phyloP scores from a whole-genome alignment of 2,797 vertebrate species.

The Carcharodon carcharias region DNA sequence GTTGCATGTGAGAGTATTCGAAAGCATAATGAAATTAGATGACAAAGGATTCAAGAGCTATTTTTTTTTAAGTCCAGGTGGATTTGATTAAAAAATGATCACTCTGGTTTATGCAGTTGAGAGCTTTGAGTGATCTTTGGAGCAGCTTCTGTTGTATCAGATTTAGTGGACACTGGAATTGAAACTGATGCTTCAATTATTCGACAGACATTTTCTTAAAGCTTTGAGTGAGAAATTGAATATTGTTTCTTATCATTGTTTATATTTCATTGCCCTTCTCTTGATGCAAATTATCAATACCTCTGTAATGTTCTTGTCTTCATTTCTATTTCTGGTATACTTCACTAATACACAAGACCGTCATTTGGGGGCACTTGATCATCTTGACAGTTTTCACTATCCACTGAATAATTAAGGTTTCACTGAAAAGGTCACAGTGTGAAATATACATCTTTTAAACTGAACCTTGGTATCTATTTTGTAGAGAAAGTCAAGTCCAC shows the following conservation, averaged over 20 bases:
- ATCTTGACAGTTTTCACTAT: background rate
- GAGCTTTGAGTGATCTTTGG: background rate
- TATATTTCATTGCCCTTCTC: background rate
- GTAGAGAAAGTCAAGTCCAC: slow-evolving; percentile 84
- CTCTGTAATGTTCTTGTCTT: background rate
- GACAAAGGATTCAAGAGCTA: background rate
- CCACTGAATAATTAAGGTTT: background rate
- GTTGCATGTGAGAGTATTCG: background rate
- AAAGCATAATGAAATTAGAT: background rate
- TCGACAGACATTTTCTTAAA: background rate
- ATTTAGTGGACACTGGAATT: background rate
- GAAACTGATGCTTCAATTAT: background rate
- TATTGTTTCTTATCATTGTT: background rate
- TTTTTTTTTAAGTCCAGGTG: background rate
- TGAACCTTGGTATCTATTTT: slow-evolving; percentile 12
- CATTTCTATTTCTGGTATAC: background rate
- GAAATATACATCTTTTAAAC: background rate
- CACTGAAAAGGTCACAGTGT: background rate
- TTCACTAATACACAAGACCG: no score
- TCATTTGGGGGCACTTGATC: background rate
- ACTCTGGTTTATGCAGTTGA: background rate
- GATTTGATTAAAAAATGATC: background rate
- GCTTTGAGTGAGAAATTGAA: background rate
- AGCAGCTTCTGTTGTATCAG: background rate
- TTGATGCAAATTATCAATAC: background rate